Percentiles rank a stretch among this genome's conserved stretches.
Evolutionary conservation across 53 echinoderm and acorn worm genomes (phyloP).

Genomic region (Patiria pectinifera): DNA sequence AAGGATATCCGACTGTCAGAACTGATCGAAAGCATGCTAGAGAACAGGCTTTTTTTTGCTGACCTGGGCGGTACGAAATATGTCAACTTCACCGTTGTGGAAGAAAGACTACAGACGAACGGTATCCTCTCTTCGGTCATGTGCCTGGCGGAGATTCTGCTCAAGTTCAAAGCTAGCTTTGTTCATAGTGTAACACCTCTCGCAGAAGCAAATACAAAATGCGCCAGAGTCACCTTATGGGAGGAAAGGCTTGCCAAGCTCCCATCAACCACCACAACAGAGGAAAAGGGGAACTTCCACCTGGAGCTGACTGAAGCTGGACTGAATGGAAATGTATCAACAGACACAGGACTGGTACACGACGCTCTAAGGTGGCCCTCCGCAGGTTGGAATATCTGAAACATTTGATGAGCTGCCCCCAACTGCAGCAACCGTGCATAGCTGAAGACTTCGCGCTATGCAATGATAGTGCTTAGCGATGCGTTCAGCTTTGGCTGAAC

Average conservation of each 20-base stretch:
- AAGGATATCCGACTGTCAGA: slow-evolving; percentile 47
- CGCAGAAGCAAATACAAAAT: background rate
- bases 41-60: slow-evolving; percentile 69
- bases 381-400: no score
- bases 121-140: no score
- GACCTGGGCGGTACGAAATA: slow-evolving; percentile 54
- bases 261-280: background rate
- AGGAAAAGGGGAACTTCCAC: background rate
- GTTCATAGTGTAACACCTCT: background rate
- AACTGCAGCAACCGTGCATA: no score
- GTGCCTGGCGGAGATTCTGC: no score
- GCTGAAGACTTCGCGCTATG: no score
- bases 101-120: slow-evolving; percentile 29
- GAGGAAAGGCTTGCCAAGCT: background rate
- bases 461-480: no score
- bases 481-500: no score
- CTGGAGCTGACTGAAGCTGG: slow-evolving; percentile 37
- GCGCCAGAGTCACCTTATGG: background rate
- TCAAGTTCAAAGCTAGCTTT: background rate
- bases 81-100: slow-evolving; percentile 26
- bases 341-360: background rate
- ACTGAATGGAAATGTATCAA: slow-evolving; percentile 50
- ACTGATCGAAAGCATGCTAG: slow-evolving; percentile 23
- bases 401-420: no score
- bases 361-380: no score